Base-by-base conservation (phyloP, 2,888 invertebrate genomes). In the Lamellibrachia satsuma region DNA sequence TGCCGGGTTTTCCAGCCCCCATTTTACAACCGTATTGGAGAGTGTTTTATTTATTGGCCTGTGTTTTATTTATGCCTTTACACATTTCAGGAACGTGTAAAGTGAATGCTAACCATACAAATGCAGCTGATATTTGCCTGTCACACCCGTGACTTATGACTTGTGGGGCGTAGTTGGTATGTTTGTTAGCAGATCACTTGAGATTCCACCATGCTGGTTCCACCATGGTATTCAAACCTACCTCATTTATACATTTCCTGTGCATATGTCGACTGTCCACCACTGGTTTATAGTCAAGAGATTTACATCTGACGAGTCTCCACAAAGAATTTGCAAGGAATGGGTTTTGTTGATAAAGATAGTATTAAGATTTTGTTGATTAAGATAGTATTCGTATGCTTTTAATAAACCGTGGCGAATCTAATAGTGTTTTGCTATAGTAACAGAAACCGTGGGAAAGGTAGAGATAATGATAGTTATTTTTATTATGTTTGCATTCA, bases 21-120 rank as follows among this genome's bases (percentile, higher is more conserved):
- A 6, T 75, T 22, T 75, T 75, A 75, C 22, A n/a, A n/a, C 75
- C 75, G n/a, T 22, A 75, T 75, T 6, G 22, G 15, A 75, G 75
- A 75, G 15, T 75, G 75, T 75, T 75, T 75, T 75, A 75, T 75
- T 75, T 75, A 75, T 22, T 75, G 75, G 75, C 4, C 75, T 75
- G 75, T 75, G 75, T 75, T 75, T 75, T 75, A 75, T 75, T 75
- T 75, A 75, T 75, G 75, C 75, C 75, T 22, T 75, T 75, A 75
- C 75, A 75, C 15, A 75, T 22, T 11, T 75, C 75, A 75, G 75
- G 15, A n/a, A 1, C 39, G 75, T 22, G 75, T 22, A 22, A 75
- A 75, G 22, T 75, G 75, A 22, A 39, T 39, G 39, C 39, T 39
- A 0, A 39, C 39, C 39, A 39, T 75, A 22, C 75, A 75, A 75